Conservation (phyloP, 2,113 vertebrate genomes). For the Nothocercus julius region DNA sequence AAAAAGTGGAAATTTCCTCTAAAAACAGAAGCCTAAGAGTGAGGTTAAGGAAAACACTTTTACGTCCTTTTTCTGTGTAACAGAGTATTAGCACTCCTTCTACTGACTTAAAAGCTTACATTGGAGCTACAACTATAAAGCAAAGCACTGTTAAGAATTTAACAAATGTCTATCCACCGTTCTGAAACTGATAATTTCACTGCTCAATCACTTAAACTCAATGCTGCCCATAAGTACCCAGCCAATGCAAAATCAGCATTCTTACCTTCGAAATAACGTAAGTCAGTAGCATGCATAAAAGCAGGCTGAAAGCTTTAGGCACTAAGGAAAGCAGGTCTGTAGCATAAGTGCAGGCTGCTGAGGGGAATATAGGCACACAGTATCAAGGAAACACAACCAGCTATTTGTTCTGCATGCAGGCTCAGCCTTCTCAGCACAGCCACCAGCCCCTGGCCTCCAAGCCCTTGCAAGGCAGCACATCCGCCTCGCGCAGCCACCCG, state of each 20-base stretch:
- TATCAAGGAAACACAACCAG: neutral
- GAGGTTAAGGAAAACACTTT: neutral
- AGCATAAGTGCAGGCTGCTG: constrained; percentile 8
- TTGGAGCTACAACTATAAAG: neutral
- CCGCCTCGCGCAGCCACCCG: constrained; percentile 1
- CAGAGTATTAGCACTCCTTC: neutral
- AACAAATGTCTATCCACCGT: neutral
- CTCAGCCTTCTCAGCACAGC: neutral
- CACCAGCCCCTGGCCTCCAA: neutral
- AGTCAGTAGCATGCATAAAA: neutral
- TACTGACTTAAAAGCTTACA: neutral
- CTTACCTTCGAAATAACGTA: neutral
- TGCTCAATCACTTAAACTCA: neutral
- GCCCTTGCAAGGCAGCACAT: neutral
- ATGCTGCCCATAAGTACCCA: neutral
- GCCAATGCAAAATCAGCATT: neutral
- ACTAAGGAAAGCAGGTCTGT: neutral
- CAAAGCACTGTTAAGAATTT: neutral
- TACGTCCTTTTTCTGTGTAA: neutral
- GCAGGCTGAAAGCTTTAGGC: neutral
- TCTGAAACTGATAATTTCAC: neutral
- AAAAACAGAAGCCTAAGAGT: neutral
- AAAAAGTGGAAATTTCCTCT: neutral
- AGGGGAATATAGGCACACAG: neutral
- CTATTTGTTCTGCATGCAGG: constrained; percentile 37